phyloP scores from a whole-genome alignment of 2,888 invertebrate species.

The Chaetogeoica ovagalla region DNA sequence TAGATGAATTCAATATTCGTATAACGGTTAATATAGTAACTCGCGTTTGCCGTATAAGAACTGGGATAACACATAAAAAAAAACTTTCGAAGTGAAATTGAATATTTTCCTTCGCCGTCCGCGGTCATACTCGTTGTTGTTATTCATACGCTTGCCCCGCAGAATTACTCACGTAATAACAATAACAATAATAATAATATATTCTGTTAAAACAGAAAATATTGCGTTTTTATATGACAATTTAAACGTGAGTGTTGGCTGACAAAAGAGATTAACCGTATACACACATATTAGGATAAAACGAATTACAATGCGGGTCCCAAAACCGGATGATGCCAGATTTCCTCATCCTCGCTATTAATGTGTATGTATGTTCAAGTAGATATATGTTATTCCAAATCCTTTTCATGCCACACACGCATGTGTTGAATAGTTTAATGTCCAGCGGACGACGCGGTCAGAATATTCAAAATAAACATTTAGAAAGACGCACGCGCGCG shows the following conservation, averaged over 20 bases:
- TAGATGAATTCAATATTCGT: too few species aligned
- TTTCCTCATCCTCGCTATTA: neutral
- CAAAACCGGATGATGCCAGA: constrained; percentile 44
- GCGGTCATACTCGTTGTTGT: neutral
- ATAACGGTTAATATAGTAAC: too few species aligned
- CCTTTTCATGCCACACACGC: constrained; percentile 34
- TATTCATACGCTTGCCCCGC: neutral
- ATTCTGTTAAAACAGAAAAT: constrained; percentile 2
- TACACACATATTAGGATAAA: constrained; percentile 44
- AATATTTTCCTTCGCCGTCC: neutral
- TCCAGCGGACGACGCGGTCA: constrained; percentile 32
- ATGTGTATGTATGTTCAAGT: constrained; percentile 8
- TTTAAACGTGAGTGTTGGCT: constrained; percentile 22
- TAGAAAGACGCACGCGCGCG: neutral
- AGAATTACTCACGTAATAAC: neutral
- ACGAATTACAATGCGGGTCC: constrained; percentile 47
- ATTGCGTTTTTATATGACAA: constrained; percentile 4
- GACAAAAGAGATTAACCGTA: constrained; percentile 44
- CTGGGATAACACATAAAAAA: neutral
- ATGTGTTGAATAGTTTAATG: constrained; percentile 52
- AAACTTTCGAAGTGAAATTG: neutral
- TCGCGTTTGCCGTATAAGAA: too few species aligned
- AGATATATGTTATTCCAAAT: constrained; percentile 39
- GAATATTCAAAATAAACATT: constrained; percentile 49
- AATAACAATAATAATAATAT: neutral